Base-by-base conservation (phyloP, 2,888 invertebrate genomes). In the Mythimna loreyi region DNA sequence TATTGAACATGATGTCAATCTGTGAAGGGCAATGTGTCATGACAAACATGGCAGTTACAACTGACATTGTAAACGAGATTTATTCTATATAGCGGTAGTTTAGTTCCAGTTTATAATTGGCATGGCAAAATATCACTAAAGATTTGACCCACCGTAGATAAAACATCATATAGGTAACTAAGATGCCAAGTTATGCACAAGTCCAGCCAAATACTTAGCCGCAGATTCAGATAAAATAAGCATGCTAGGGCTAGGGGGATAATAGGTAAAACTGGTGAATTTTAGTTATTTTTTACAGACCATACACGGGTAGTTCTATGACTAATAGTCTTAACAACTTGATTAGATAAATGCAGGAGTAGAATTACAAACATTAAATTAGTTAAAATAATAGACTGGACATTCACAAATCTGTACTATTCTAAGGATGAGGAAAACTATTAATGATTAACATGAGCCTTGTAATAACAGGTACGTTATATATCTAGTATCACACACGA, bases 1-100 rank as follows among this genome's bases (percentile, higher is more conserved):
- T 72, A 73, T 49, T 70, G 60, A 77, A 50, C 30, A 81, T 75
- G 79, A 78, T 79, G 72, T 75, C 65, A 82, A 82, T 66, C 62
- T 78, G 66, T 80, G 75, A 78, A 81, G 75, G 82, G 75, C 79
- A 75, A 75, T 82, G 72, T 82, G 82, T 82, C 79, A 82, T 72
- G 59, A 77, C 60, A 67, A 72, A 59, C 49, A 65, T 69, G 62
- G 62, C 59, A 69, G 78, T 67, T 64, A 57, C 47, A 65, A 67
- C 23, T 67, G 49, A 69, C 21, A 59, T 56, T 28, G 40, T 49
- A 59, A 19, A 30, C 55, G 49, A 59, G 43, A 56, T 65, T 67
- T 49, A 60, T 30, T 67, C 13, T 47, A 53, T 50, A 57, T 59
- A 71, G 9, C 45, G 40, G 49, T 64, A 62, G 36, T 16, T 33